Percentiles rank a stretch among this genome's conserved stretches.
These are phyloP conservation scores for Lycia hirtaria DNA, from an alignment of 2,888 invertebrate species.

Conservation along the genomic window DNA sequence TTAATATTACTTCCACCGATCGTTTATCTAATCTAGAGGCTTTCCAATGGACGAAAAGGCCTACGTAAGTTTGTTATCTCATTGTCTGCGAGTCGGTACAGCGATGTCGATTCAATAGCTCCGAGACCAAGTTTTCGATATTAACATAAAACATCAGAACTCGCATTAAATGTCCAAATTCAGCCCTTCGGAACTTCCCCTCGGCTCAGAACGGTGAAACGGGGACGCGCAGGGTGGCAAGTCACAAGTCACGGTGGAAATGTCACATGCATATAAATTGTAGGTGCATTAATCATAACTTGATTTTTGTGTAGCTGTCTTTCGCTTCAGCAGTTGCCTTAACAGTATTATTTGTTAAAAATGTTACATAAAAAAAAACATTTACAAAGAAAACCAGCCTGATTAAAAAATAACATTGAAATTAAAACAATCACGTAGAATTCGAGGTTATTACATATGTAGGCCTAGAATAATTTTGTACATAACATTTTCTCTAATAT, in stretches of 20 bases:
- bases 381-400: no score
- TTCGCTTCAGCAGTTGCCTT: background rate
- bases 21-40: no score
- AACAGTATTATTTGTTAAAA: no score
- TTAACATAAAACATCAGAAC: slow-evolving; percentile 85
- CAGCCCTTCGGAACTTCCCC: slow-evolving; percentile 66
- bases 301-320: background rate
- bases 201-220: slow-evolving; percentile 64
- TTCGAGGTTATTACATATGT: no score
- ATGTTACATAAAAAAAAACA: no score
- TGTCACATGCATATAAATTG: background rate
- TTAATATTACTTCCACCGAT: no score
- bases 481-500: no score
- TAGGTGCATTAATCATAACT: background rate
- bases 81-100: slow-evolving; percentile 38
- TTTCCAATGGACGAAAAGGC: no score
- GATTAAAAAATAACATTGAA: no score
- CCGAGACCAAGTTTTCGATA: slow-evolving; percentile 70
- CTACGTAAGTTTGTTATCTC: slow-evolving; percentile 44
- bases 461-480: no score
- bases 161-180: slow-evolving; percentile 83
- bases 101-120: slow-evolving; percentile 65
- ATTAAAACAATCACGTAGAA: no score
- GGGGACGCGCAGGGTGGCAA: slow-evolving; percentile 43
- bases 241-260: slow-evolving; percentile 45